Percentiles rank a stretch among this genome's conserved stretches.
Conservation (phyloP, 2,113 vertebrate genomes). For the Neotoma lepida region DNA sequence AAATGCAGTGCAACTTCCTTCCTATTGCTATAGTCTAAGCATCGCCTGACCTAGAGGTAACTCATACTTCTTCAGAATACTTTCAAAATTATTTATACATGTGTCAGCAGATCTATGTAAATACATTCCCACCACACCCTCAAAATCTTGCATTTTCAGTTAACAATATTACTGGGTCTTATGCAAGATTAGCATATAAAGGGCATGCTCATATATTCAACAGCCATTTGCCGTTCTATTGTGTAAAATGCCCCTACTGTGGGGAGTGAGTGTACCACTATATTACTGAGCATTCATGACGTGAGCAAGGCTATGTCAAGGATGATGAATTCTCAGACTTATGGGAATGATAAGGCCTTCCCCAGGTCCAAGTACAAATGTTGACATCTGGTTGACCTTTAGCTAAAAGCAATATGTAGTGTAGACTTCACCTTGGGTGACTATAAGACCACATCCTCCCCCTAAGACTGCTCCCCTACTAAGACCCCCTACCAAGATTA, state of each 20-base stretch:
- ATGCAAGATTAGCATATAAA: constrained; percentile 9
- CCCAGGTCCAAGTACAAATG: background rate
- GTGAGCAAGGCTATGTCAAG: background rate
- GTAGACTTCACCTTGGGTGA: background rate
- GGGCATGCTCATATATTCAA: constrained; percentile 18
- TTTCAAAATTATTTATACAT: background rate
- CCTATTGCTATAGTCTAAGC: background rate
- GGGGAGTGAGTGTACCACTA: background rate
- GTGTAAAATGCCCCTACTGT: background rate
- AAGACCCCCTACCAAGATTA: too few relatives aligned
- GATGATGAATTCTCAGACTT: background rate
- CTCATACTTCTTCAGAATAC: background rate
- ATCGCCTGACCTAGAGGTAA: background rate
- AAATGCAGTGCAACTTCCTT: background rate
- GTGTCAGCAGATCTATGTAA: constrained; percentile 25
- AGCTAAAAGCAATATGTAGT: background rate
- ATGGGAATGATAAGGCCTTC: background rate
- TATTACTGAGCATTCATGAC: background rate
- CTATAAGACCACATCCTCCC: background rate
- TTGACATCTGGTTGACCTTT: background rate
- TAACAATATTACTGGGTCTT: background rate
- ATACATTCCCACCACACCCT: background rate
- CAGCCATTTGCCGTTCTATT: background rate
- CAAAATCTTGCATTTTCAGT: constrained; percentile 6
- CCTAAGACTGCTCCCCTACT: background rate